Evolutionary conservation across 2,797 vertebrate genomes (phyloP).

Genomic region (Pterois miles): DNA sequence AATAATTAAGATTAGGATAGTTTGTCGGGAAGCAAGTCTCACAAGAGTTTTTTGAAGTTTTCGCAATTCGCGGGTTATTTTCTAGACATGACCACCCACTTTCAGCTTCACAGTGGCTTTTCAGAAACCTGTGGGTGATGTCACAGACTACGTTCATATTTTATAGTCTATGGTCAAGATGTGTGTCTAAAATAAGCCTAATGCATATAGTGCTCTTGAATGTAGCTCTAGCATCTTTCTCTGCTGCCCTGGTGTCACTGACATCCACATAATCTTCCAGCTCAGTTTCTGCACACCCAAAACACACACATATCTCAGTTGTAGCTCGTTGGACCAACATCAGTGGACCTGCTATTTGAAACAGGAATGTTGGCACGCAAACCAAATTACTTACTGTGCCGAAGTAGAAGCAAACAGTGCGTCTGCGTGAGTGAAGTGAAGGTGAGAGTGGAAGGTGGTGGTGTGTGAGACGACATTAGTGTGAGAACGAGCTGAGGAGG

Average conservation of each 20-base stretch:
- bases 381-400: conserved; percentile 59
- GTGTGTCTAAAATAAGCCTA: neutral
- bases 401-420: conserved; percentile 46
- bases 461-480: conserved; percentile 20
- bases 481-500: conserved; percentile 18
- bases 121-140: too few relatives aligned
- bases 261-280: neutral
- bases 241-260: neutral
- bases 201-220: too few relatives aligned
- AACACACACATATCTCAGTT: conserved; percentile 23
- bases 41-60: too few relatives aligned
- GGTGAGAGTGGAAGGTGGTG: conserved; percentile 36
- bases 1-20: too few relatives aligned
- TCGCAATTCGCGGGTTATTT: too few relatives aligned
- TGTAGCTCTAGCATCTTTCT: neutral
- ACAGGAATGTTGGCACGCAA: conserved; percentile 69
- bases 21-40: too few relatives aligned
- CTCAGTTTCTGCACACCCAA: conserved; percentile 2
- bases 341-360: conserved; percentile 63
- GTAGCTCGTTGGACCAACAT: conserved; percentile 56
- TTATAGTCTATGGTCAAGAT: neutral
- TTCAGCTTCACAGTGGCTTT: too few relatives aligned
- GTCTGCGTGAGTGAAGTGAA: conserved; percentile 31
- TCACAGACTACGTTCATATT: too few relatives aligned
- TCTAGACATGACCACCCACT: too few relatives aligned